A percentile compares a stretch with the other conserved stretches of the same genome.
Evolutionary conservation across 2,113 vertebrate genomes (phyloP).

Genomic region (Pelecanus crispus): DNA sequence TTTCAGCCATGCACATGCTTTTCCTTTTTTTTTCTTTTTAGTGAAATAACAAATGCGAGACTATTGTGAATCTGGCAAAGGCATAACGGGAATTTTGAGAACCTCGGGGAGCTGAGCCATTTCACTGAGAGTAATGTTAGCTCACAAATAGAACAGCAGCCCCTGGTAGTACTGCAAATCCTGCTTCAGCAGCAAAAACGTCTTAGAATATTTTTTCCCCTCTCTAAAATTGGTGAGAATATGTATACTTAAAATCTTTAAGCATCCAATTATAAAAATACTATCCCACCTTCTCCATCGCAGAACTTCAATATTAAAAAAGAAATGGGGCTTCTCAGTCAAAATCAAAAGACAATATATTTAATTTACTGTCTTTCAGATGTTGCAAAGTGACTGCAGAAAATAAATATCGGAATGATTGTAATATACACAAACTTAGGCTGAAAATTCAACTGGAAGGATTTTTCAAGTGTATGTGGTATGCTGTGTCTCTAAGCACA

Average conservation of each 20-base stretch:
- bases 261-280: not conserved
- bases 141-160: slow-evolving; percentile 34
- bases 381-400: not conserved
- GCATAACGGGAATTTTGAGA: not conserved
- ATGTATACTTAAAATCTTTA: not conserved
- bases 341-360: not conserved
- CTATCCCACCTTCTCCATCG: not conserved
- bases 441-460: not conserved
- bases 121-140: slow-evolving; percentile 20
- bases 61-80: not conserved
- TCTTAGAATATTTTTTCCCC: not conserved
- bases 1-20: not conserved
- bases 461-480: not conserved
- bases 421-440: not conserved
- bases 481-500: not conserved
- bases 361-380: not conserved
- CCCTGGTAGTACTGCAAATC: slow-evolving; percentile 15
- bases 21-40: not conserved
- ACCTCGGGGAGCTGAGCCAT: not conserved
- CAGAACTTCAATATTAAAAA: not conserved
- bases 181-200: slow-evolving; percentile 2
- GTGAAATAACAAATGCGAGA: not conserved
- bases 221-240: not conserved
- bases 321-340: not conserved
- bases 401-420: not conserved